These are phyloP conservation scores for Peromyscus nudipes DNA, from an alignment of 2,797 vertebrate genomes.

Conservation along the genomic window DNA sequence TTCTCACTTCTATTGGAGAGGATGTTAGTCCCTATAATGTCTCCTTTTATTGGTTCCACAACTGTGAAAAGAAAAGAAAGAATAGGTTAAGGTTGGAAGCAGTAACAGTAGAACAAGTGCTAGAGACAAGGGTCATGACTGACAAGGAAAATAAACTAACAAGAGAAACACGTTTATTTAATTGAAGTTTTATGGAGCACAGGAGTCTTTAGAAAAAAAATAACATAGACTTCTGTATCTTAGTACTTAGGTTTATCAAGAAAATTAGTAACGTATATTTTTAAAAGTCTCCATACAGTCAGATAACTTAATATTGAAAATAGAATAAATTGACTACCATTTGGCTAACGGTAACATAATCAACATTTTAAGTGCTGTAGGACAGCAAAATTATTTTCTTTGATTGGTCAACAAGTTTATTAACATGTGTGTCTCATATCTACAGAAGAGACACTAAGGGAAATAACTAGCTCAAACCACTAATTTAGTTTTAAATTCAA, in stretches of 20 bases:
- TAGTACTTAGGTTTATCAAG: neutral
- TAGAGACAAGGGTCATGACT: neutral
- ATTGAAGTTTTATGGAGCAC: neutral
- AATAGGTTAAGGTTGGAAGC: neutral
- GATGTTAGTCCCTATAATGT: neutral
- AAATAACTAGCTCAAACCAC: neutral
- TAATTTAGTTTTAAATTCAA: neutral
- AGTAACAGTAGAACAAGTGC: neutral
- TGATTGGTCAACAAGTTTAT: neutral
- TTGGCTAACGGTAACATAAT: neutral
- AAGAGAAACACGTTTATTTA: neutral
- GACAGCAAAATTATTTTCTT: neutral
- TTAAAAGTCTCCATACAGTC: neutral
- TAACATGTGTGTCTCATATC: neutral
- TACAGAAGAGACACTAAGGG: neutral
- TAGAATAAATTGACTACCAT: neutral
- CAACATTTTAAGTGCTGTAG: neutral
- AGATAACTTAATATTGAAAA: neutral
- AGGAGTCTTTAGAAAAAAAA: neutral
- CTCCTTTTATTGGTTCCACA: neutral
- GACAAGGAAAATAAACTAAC: neutral
- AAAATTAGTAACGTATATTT: neutral
- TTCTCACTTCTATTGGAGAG: neutral
- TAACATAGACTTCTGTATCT: neutral
- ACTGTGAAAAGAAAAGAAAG: neutral